These are phyloP conservation scores for Melanostigma gelatinosum DNA, from an alignment of 2,113 vertebrate genomes.

Conservation along the genomic window DNA sequence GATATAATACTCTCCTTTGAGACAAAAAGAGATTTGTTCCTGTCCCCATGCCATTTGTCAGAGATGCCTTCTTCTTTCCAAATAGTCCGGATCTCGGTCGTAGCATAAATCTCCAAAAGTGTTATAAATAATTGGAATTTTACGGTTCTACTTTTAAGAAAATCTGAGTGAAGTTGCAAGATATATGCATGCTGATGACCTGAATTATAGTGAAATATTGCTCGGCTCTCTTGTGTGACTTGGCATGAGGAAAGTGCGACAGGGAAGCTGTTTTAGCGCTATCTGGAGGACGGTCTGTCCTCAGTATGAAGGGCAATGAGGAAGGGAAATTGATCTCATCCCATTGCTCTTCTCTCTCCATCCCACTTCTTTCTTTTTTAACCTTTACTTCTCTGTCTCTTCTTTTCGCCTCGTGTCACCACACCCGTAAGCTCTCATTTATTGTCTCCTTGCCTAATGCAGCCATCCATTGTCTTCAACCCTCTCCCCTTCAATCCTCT, in stretches of 20 bases:
- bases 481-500: slow-evolving; percentile 4
- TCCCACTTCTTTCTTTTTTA: slow-evolving; percentile 15
- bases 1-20: background rate
- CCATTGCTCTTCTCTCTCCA: slow-evolving; percentile 22
- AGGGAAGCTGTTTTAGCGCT: slow-evolving; percentile 57
- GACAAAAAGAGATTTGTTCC: slow-evolving; percentile 2
- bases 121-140: slow-evolving; percentile 46
- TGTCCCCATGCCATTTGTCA: slow-evolving; percentile 1
- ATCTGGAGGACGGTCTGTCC: slow-evolving; percentile 69
- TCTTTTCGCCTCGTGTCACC: slow-evolving; percentile 33
- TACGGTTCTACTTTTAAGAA: slow-evolving; percentile 28
- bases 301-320: slow-evolving; percentile 67
- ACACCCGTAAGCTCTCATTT: slow-evolving; percentile 44
- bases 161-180: slow-evolving; percentile 21
- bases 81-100: background rate
- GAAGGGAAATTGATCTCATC: slow-evolving; percentile 66
- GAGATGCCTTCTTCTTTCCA: background rate
- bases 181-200: slow-evolving; percentile 57
- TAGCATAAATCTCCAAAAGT: slow-evolving; percentile 38
- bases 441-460: slow-evolving; percentile 38
- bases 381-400: slow-evolving; percentile 34
- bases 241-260: slow-evolving; percentile 70
- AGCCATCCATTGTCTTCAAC: slow-evolving; percentile 37
- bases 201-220: slow-evolving; percentile 75
- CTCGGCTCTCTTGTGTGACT: slow-evolving; percentile 64